These are phyloP conservation scores for Babylonia areolata DNA, from an alignment of 1,140 invertebrate genomes.

Conservation along the genomic window DNA sequence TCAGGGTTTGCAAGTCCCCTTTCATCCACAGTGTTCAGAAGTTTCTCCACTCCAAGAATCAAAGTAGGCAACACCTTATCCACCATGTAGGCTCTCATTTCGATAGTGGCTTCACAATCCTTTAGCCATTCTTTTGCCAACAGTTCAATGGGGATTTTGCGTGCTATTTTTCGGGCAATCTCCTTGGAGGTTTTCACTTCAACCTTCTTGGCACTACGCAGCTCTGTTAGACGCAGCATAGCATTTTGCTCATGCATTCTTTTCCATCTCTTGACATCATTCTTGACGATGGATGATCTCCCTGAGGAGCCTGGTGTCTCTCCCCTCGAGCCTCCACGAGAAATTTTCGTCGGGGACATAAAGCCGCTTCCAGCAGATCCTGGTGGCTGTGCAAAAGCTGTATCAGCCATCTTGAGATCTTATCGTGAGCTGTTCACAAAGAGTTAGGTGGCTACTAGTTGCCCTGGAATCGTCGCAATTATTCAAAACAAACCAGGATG, in stretches of 20 bases:
- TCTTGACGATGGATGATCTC: constrained; percentile 50
- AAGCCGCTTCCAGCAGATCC: constrained; percentile 9
- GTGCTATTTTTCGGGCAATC: constrained; percentile 63
- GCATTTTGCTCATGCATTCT: constrained; percentile 70
- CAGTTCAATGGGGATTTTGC: constrained; percentile 75
- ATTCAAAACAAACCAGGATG: background rate
- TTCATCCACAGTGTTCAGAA: constrained; percentile 73
- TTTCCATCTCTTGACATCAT: constrained; percentile 69
- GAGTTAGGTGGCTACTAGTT: background rate
- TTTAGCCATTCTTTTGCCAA: constrained; percentile 73
- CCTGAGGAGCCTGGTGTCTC: constrained; percentile 20
- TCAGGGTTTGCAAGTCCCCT: constrained; percentile 61
- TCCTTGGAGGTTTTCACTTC: constrained; percentile 59
- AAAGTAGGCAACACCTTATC: constrained; percentile 74
- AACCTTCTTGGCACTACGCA: constrained; percentile 68
- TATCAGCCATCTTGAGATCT: background rate
- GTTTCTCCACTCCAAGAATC: constrained; percentile 74
- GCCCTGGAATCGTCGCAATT: background rate
- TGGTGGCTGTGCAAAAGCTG: background rate
- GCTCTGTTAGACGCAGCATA: constrained; percentile 68
- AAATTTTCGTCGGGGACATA: background rate
- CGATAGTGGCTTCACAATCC: constrained; percentile 69
- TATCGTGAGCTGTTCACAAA: background rate
- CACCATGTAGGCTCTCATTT: constrained; percentile 71
- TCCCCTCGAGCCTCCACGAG: background rate